Base-by-base conservation (phyloP, 2,113 vertebrate genomes). In the Mohoua ochrocephala region DNA sequence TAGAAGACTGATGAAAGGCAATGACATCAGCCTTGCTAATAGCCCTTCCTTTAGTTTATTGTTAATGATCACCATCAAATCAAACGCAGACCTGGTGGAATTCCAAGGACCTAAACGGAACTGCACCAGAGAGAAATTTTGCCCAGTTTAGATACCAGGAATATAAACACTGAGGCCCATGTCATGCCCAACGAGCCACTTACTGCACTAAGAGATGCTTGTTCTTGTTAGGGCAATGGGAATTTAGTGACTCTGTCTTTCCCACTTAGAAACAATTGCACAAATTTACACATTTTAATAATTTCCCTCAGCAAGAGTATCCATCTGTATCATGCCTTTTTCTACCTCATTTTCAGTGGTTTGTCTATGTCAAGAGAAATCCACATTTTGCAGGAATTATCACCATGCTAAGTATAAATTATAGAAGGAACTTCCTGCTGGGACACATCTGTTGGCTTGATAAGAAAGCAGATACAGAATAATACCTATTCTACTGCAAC, bases 1-100 rank as follows among this genome's bases (percentile, higher is more conserved):
- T 81, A 68, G 88, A 87, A 94, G 92, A 91, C 81, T 65, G 86
- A 96, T 91, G 90, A 94, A 97, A 96, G 74, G 59, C 97, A 95
- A 86, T 97, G 96, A 96, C 64, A 85, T 96, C 95, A 97, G 93
- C 80, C 82, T 97, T 94, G 84, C 89, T 97, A 97, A 95, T 91
- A 87, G 63, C 53, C 80, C 82, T 97, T 95, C 73, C 49, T 95
- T 91, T 84, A 89, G 76, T 37, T 83, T 79, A 69, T 78, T 95
- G 52, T 80, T 85, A 84, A 87, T 44, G 74, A 87, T 86, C 83
- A 95, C 89, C 73, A 45, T 68, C 33, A 47, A 83, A 91, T 84
- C 76, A 80, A 90, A 70, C 15, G 63, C 70, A 89, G 70, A 57
- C 77, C 92, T 86, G 80, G 67, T 95, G 75, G 81, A 80, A 89